Base-by-base conservation (phyloP, 2,113 vertebrate genomes). In the Prietella phreatophila region DNA sequence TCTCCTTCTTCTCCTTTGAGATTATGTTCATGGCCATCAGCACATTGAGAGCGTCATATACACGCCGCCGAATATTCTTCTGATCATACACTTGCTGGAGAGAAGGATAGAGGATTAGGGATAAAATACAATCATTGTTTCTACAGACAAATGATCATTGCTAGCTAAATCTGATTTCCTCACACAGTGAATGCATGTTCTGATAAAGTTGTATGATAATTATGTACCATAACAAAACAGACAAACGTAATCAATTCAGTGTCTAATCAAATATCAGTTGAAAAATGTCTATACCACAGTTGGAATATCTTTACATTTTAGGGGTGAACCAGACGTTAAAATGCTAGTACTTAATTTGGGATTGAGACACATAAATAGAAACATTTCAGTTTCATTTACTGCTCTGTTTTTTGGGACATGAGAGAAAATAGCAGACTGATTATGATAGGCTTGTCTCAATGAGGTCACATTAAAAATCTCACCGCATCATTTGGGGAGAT, bases 21-120 rank as follows among this genome's bases (percentile, higher is more conserved):
- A 99, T 99, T 92, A 99, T 99, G 93, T 99, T 99, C 98, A 99
- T 99, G 92, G 98, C 98, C 98, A 99, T 99, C 81, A 99, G 96
- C 91, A 99, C 98, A 53, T 99, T 99, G 86, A 99, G 96, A 88
- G 98, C 98, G 92, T 99, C 98, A 14, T 99, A 99, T 80, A 99
- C 98, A 47, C 98, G 97, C 90, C 98, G 96, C 91, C 98, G 94
- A 91, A 99, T 99, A 94, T 99, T 99, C 95, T 99, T 99, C 95
- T 99, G 98, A 94, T 99, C 98, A 36, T 99, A 99, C 63, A 98
- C 98, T 91, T 99, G 97, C 95, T 96, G 69, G 55, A 86, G 25
- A 82, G 1, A 11, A 1, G 78, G 3, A 78, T 71, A 75, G 1
- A 60, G 5, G 1, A 87, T 42, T 33, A 19, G 3, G 39, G 8